Evolutionary conservation across 2,113 vertebrate species (phyloP).

Genomic region (Sialia sialis): DNA sequence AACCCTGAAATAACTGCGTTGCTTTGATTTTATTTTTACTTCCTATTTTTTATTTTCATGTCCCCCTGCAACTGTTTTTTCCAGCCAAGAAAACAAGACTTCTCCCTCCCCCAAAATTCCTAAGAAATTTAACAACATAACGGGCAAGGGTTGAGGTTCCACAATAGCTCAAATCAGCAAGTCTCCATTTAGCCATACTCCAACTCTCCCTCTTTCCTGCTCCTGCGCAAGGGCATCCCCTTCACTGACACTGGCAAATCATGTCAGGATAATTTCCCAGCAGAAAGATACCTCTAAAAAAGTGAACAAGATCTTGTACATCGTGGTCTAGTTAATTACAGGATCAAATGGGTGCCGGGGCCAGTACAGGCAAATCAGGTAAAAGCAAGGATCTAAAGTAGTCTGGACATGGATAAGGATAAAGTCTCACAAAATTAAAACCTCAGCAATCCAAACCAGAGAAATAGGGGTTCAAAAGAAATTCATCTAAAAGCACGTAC

Average conservation of each 20-base stretch:
- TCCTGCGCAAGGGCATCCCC: background rate
- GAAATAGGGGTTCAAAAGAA: background rate
- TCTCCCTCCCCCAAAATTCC: background rate
- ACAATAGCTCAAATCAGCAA: background rate
- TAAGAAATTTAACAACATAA: background rate
- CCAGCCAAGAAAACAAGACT: background rate
- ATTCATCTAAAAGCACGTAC: background rate
- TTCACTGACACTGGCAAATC: background rate
- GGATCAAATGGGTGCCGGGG: background rate
- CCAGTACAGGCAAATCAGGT: background rate
- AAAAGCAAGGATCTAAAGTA: background rate
- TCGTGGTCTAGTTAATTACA: background rate
- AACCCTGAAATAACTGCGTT: background rate
- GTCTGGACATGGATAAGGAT: background rate
- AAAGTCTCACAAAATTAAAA: background rate
- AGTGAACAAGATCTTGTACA: background rate
- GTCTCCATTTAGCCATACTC: background rate
- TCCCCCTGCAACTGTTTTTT: background rate
- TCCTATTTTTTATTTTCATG: conserved; percentile 19
- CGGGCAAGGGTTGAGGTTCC: background rate
- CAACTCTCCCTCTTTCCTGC: background rate
- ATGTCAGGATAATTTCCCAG: background rate
- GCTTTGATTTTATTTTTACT: conserved; percentile 10
- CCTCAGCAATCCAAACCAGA: background rate
- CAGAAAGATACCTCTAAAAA: background rate